Base-by-base conservation (phyloP, 2,797 vertebrate species). In the Ctenopoma kingsleyae region DNA sequence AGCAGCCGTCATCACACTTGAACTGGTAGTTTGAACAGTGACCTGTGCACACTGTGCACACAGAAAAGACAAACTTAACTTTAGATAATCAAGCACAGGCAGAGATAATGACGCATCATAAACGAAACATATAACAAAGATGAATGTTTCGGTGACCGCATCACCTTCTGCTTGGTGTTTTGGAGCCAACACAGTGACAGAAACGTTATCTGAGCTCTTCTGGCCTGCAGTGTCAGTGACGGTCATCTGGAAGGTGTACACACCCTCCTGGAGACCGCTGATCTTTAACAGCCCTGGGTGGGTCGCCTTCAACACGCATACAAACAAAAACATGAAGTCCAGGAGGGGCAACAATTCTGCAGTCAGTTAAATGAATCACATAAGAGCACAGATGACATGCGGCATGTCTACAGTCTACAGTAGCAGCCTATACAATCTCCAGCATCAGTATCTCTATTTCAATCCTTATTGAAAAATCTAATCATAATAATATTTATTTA, bases 1-100 rank as follows among this genome's bases (percentile, higher is more conserved):
- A 99, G 92, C 97, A 99, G 70, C 97, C 97, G 0, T 98, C 95
- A 0, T 98, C 98, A 22, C 97, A 99, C 80, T 95, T 94, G 82
- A 99, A 99, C 94, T 98, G 97, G 89, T 98, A 97, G 70, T 95
- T 95, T 0, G 96, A 97, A 76, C 98, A 99, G 64, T 87, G 89
- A 6, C 96, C 94, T 0, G 87, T 91, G 50, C 97, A 99, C 2
- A 95, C 97, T 98, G 90, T 41, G 52, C 53, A 38, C 19, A 81
- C 48, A 74, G 6, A 66, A 9, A 11, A 20, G 19, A 5, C 19
- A 20, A 2, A 11, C 13, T 3, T 36, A 12, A 36, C 35, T 12
- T n/a, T 1, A 5, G 17, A 44, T 9, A 9, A n/a, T 16, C 38
- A 32, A 9, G 30, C 7, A 32, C 8, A 32, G 6, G 30, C 30